Conservation (phyloP, 2,888 invertebrate genomes). For the Oxyteleia sp. region DNA sequence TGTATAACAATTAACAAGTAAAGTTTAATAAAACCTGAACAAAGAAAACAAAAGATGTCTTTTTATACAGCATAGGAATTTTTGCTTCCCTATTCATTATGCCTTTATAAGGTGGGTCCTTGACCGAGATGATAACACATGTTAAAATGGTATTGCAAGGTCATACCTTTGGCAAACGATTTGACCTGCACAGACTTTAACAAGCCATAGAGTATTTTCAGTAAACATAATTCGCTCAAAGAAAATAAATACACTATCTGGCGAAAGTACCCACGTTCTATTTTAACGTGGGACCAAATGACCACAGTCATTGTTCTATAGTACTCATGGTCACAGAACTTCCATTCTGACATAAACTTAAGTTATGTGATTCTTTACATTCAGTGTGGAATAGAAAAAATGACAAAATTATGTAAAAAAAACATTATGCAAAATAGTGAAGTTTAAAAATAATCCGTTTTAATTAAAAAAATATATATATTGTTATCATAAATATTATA, state of each 20-base stretch:
- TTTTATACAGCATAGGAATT: slow-evolving; percentile 8
- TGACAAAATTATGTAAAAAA: background rate
- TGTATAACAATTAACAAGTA: no score
- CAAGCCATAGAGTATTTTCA: slow-evolving; percentile 53
- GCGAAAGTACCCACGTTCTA: slow-evolving; percentile 86
- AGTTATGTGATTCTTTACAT: background rate
- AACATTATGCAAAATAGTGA: background rate
- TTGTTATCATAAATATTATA: no score
- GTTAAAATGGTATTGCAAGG: slow-evolving; percentile 67
- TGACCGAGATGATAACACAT: background rate
- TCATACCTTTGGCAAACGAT: slow-evolving; percentile 39
- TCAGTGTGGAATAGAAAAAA: background rate
- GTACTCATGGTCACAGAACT: slow-evolving; percentile 56
- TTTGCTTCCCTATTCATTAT: slow-evolving; percentile 1
- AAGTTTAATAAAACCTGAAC: no score
- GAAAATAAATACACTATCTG: slow-evolving; percentile 72
- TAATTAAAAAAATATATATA: no score
- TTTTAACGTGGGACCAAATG: slow-evolving; percentile 81
- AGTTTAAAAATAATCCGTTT: background rate
- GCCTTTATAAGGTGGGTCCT: background rate
- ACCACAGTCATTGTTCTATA: slow-evolving; percentile 81
- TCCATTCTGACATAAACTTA: slow-evolving; percentile 22
- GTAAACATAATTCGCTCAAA: slow-evolving; percentile 50
- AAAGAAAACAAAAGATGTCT: background rate
- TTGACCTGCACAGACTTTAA: slow-evolving; percentile 60